A percentile compares a stretch with the other conserved stretches of the same genome.
Conservation (phyloP, 2,888 invertebrate species). For the Peribatodes rhomboidaria region DNA sequence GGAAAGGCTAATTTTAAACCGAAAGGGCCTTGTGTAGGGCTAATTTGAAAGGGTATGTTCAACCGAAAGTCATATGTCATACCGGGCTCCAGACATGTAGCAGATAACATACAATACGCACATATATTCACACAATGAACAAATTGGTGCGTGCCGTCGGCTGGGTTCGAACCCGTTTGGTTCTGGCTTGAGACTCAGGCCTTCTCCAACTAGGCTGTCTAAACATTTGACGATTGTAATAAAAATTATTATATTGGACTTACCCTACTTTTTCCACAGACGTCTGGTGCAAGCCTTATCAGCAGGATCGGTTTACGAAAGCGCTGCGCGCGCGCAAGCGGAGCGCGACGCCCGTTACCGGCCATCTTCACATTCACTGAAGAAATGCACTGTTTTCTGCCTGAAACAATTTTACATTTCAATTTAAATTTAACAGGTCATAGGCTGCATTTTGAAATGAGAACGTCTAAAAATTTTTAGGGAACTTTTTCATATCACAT, state of each 20-base stretch:
- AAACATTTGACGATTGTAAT: not conserved
- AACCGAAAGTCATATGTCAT: no score
- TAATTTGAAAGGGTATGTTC: no score
- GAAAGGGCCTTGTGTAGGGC: no score
- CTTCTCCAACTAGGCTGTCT: no score
- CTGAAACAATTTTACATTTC: not conserved
- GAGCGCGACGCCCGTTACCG: conserved; percentile 72
- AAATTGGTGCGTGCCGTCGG: no score
- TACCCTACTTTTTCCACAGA: not conserved
- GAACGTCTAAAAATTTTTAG: not conserved
- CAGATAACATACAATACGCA: no score
- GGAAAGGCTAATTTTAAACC: no score
- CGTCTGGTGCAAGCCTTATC: conserved; percentile 62
- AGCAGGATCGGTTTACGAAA: conserved; percentile 79
- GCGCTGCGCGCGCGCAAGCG: conserved; percentile 68
- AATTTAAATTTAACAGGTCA: not conserved
- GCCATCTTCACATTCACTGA: conserved; percentile 16
- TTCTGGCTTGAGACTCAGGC: no score
- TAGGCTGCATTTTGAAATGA: no score
- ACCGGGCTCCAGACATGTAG: no score
- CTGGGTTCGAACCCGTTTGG: no score
- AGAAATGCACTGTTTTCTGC: not conserved
- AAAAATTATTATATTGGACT: not conserved
- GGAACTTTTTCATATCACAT: not conserved
- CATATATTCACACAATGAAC: no score